Evolutionary conservation across 2,113 vertebrate genomes (phyloP).

Genomic region (Camarhynchus parvulus): DNA sequence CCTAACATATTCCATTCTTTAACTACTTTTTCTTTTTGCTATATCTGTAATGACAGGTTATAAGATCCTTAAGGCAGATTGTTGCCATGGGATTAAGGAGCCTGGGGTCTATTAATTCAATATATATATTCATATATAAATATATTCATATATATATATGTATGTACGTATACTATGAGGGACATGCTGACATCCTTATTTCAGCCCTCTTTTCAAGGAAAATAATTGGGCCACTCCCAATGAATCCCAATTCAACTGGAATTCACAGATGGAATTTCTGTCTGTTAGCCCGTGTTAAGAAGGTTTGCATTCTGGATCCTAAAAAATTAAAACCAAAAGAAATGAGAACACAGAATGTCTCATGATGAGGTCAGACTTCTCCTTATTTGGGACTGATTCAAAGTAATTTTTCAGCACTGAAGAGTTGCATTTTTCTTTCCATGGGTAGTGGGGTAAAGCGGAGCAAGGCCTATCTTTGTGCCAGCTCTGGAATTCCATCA

Average conservation of each 20-base stretch:
- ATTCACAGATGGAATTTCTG: not conserved
- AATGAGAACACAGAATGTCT: not conserved
- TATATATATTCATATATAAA: too few relatives aligned
- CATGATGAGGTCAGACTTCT: not conserved
- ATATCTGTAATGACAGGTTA: conserved; percentile 1
- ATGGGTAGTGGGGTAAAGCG: not conserved
- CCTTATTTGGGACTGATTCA: not conserved
- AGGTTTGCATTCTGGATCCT: not conserved
- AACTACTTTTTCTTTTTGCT: not conserved
- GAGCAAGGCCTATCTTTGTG: not conserved
- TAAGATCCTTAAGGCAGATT: conserved; percentile 45
- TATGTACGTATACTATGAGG: not conserved
- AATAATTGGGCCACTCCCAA: not conserved
- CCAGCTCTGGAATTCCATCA: not conserved
- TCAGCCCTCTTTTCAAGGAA: not conserved
- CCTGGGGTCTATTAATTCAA: conserved; percentile 15
- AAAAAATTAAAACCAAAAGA: not conserved
- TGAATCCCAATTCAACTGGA: not conserved
- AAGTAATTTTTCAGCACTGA: not conserved
- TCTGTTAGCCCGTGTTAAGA: not conserved
- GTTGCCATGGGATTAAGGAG: conserved; percentile 51
- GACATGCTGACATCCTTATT: not conserved
- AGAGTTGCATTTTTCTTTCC: not conserved
- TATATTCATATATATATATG: too few relatives aligned
- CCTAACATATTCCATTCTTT: not conserved